phyloP scores from a whole-genome alignment of 2,797 vertebrate species.

The Prionace glauca region DNA sequence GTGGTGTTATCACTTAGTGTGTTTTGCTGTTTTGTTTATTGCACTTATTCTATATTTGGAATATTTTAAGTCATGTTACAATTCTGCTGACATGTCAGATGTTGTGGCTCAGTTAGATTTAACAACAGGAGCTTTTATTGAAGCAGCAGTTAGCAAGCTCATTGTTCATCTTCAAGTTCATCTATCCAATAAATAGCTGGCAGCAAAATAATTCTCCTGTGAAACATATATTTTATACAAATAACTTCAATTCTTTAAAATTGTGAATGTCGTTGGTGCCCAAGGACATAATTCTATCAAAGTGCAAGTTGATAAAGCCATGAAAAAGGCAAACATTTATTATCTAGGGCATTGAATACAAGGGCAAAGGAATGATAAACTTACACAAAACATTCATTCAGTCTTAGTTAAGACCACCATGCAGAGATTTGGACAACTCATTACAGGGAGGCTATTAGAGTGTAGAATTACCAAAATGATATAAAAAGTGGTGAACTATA shows the following conservation, averaged over 20 bases:
- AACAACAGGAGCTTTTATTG: not conserved
- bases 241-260: not conserved
- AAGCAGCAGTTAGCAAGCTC: not conserved
- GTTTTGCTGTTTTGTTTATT: not conserved
- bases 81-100: not conserved
- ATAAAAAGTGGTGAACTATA: not conserved
- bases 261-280: not conserved
- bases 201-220: not conserved
- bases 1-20: not conserved
- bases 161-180: not conserved
- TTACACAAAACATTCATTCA: not conserved
- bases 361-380: not conserved
- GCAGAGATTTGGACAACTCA: not conserved
- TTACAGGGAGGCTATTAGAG: not conserved
- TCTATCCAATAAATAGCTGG: not conserved
- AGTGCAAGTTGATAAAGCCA: not conserved
- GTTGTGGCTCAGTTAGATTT: not conserved
- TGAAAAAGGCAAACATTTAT: not conserved
- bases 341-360: no score
- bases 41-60: not conserved
- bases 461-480: not conserved
- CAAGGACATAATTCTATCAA: not conserved
- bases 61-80: not conserved
- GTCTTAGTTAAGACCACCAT: not conserved
- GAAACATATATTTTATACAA: slow-evolving; percentile 2